Evolutionary conservation across 35 echinoderm and acorn worm species (phyloP), one percentile per base, ranked within the genome.

Genomic region (Apostichopus californicus): DNA sequence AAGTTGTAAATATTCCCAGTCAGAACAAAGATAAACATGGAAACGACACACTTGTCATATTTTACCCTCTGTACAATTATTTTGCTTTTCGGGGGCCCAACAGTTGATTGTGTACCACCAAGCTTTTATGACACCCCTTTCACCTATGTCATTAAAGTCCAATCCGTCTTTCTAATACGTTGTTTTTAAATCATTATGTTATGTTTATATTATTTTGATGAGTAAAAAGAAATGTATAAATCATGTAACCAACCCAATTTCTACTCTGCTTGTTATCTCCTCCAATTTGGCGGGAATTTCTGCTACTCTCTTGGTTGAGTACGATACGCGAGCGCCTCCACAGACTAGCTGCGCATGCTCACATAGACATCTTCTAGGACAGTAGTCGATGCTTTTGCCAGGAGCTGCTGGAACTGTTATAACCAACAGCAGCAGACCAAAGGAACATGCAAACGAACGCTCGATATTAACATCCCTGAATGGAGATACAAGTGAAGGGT

Each of bases 181-280:
- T 75, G 71, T 75, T 75, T 75, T 75, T 13, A 75, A 11, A 85
- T 60, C 57, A 23, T 20, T 85, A 85, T 5, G 6, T 57, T 59
- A 85, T 58, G 81, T 85, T 85, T 85, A 85, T 85, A 25, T 85
- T 85, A 58, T 58, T 85, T 60, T 85, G 8, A 13, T 54, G 81
- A 60, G 8, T 23, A 18, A 58, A 60, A 85, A 85, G 57, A 9
- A 58, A n/a, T 22, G 54, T 58, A 58, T 56, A 58, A 85, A 85
- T 58, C 56, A 56, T 20, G 5, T 5, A 85, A 85, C 81, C 57
- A 8, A 85, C 81, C 81, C 81, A 3, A 85, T 59, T 21, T 85
- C 81, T 85, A 60, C 20, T 58, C 14, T 56, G 54, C 55, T 85
- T 22, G 55, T 59, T 58, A 85, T 85, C 81, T 55, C 52, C 17